Percentiles rank a stretch among this genome's conserved stretches.
Evolutionary conservation across 2,888 invertebrate species (phyloP).

Genomic region (Platycheirus rosarum): DNA sequence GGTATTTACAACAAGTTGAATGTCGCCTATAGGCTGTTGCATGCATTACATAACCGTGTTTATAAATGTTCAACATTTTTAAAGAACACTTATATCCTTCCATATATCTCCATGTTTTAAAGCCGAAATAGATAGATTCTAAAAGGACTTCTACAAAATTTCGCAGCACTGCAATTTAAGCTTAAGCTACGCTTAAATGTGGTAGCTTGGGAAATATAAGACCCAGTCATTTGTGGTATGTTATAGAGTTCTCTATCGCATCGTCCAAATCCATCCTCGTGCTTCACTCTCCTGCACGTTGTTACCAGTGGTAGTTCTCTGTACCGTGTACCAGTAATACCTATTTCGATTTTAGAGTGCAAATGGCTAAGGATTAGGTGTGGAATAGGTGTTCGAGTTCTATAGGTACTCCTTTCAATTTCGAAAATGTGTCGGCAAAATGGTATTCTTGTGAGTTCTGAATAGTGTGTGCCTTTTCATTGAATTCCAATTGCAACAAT

Average conservation of each 20-base stretch:
- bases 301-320: no score
- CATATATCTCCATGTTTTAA: neutral
- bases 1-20: constrained; percentile 13
- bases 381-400: neutral
- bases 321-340: no score
- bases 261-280: neutral
- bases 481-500: neutral
- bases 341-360: neutral
- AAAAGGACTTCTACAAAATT: neutral
- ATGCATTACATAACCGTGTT: neutral
- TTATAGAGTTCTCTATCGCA: neutral
- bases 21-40: neutral
- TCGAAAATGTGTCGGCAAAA: neutral
- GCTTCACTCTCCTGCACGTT: neutral
- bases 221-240: neutral
- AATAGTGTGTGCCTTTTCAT: neutral
- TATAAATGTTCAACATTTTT: neutral
- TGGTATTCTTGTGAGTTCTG: neutral
- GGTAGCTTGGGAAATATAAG: neutral
- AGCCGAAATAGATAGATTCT: neutral
- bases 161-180: neutral
- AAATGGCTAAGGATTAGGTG: neutral
- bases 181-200: neutral
- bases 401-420: neutral
- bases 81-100: neutral